A percentile compares a stretch with the other conserved stretches of the same genome.
These are phyloP conservation scores for Julus scanicus DNA, from an alignment of 2,888 invertebrate genomes.

Conservation along the genomic window DNA sequence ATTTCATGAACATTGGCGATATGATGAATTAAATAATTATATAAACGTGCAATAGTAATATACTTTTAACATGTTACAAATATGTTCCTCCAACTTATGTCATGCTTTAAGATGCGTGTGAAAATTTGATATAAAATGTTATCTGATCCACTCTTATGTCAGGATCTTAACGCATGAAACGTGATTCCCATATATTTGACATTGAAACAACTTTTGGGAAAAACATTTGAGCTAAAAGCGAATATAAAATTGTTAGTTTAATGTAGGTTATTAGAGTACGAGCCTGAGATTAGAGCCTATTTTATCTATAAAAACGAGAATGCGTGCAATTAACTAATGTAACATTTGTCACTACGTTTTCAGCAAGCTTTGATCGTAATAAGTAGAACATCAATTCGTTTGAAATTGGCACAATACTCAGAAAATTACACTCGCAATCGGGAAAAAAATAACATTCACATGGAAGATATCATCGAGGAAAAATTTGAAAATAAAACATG, in stretches of 20 bases:
- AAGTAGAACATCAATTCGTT: not conserved
- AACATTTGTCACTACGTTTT: constrained; percentile 1
- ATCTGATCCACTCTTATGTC: not conserved
- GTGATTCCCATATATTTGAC: not conserved
- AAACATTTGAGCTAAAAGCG: constrained; percentile 1
- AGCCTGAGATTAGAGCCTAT: not conserved
- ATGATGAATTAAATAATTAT: constrained; percentile 17
- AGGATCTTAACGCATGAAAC: constrained; percentile 27
- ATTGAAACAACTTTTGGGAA: not conserved
- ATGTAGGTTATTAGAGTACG: not conserved
- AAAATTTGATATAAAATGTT: not conserved
- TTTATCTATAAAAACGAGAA: not conserved
- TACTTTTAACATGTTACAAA: constrained; percentile 8
- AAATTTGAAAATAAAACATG: not conserved
- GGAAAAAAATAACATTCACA: not conserved
- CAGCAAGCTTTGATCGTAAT: not conserved
- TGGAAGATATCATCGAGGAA: not conserved
- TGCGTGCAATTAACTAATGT: not conserved
- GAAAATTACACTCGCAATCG: not conserved
- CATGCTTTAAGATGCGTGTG: not conserved
- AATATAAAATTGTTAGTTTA: not conserved
- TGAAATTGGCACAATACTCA: constrained; percentile 15
- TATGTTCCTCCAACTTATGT: constrained; percentile 4
- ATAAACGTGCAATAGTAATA: constrained; percentile 4
- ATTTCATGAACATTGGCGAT: not conserved